Evolutionary conservation across 1,140 invertebrate species (phyloP).

Genomic region (Camponotus vicinus): DNA sequence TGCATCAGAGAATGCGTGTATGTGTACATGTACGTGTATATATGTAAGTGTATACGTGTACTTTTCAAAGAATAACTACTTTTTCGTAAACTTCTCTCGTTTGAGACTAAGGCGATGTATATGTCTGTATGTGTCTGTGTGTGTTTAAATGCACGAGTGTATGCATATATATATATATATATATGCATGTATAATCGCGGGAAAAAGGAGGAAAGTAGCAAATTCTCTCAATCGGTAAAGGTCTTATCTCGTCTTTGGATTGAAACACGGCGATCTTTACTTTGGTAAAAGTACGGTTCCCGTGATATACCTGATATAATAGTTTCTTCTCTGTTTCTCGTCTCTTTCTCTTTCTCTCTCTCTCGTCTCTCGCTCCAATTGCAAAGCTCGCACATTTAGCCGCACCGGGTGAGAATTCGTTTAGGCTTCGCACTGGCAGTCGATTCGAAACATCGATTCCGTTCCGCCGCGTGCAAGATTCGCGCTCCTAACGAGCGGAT

Average conservation of each 20-base stretch:
- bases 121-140: not conserved
- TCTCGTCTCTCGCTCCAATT: not conserved
- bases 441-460: not conserved
- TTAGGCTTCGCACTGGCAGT: conserved; percentile 42
- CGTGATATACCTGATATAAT: not conserved
- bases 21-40: not conserved
- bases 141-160: not conserved
- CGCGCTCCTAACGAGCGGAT: conserved; percentile 54
- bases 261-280: conserved; percentile 62
- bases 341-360: not conserved
- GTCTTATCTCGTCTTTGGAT: conserved; percentile 63
- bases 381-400: not conserved
- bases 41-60: not conserved
- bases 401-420: conserved; percentile 8
- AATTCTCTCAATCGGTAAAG: conserved; percentile 57
- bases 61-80: conserved; percentile 42
- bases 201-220: conserved; percentile 59
- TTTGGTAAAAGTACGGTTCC: conserved; percentile 52
- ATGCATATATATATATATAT: not conserved
- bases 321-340: not conserved
- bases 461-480: conserved; percentile 10
- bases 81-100: conserved; percentile 21
- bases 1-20: conserved; percentile 36
- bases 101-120: conserved; percentile 61
- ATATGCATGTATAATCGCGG: conserved; percentile 16